Base-by-base conservation (phyloP, 2,888 invertebrate species). In the Philhelius pedissequus region DNA sequence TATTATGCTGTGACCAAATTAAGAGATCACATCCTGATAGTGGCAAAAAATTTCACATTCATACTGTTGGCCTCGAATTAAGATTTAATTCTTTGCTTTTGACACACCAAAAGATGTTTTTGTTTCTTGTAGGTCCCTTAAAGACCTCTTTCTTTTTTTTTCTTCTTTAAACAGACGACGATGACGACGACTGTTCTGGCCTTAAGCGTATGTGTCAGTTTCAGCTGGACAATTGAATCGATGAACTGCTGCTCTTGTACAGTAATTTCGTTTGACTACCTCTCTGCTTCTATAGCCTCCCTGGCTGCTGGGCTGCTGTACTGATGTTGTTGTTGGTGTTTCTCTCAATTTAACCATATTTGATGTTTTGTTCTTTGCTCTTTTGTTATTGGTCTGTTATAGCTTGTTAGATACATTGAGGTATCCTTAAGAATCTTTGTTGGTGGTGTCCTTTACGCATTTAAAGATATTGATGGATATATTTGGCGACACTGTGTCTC, bases 401-500 rank as follows among this genome's bases (percentile, higher is more conserved):
- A 62, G 50, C 58, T 71, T 66, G 81, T 71, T 77, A 70, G 64
- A 54, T 22, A 40, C 25, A 60, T 69, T 73, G 66, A 32, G 22
- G 40, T 64, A 58, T 62, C 7, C 4, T 20, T 2, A 13, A 43
- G 43, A 54, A 52, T 48, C 78, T 70, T 83, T 83, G 78, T 83
- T 84, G 83, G 83, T 84, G 83, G 84, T 84, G 83, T 80, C 70
- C 71, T 80, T 66, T 80, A 40, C 66, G 76, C 86, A 81, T 86
- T 86, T 80, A 80, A 83, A 69, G 81, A 86, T 86, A 79, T 82
- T 86, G 86, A 87, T 86, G 86, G 87, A 84, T 87, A 86, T 86
- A 87, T 87, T 87, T 87, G 87, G 87, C 87, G 87, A 87, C 87
- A 87, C 78, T 78, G 76, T 87, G 87, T 87, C 87, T 87, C 86